Evolutionary conservation across 1,140 invertebrate genomes (phyloP).

Genomic region (Hylyphantes graminicola): DNA sequence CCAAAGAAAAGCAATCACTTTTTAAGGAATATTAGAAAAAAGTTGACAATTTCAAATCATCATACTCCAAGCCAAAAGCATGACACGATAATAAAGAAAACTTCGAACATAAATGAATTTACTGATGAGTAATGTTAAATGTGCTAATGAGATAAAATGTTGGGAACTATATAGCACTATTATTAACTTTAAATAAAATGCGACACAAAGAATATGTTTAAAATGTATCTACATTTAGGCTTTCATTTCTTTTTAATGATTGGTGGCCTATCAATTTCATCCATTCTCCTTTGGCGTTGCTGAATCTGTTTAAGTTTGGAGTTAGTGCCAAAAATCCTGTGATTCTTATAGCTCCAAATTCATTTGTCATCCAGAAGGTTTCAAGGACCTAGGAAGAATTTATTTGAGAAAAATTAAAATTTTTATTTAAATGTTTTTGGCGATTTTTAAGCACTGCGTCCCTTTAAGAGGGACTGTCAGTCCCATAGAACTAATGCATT

Average conservation of each 20-base stretch:
- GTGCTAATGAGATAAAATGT: no score
- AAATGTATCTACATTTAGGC: background rate
- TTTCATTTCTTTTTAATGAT: background rate
- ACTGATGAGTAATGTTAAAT: no score
- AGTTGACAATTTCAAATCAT: no score
- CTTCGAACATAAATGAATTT: no score
- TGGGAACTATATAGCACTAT: no score
- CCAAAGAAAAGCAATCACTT: no score
- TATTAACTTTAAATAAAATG: background rate
- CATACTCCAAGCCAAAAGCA: no score
- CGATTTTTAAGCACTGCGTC: no score
- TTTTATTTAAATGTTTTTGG: background rate
- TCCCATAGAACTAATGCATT: no score
- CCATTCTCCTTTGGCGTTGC: conserved; percentile 26
- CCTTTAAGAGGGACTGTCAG: no score
- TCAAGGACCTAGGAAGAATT: conserved; percentile 69
- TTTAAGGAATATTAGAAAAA: no score
- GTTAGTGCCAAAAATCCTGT: conserved; percentile 80
- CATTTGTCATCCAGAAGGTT: conserved; percentile 88
- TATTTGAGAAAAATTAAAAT: background rate
- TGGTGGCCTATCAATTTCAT: background rate
- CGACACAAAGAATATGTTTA: background rate
- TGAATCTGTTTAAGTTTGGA: conserved; percentile 1
- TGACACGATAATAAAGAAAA: no score
- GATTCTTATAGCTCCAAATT: conserved; percentile 94